Percentiles rank a stretch among this genome's conserved stretches.
These are phyloP conservation scores for Nerophis ophidion DNA, from an alignment of 2,113 vertebrate genomes.

Conservation along the genomic window DNA sequence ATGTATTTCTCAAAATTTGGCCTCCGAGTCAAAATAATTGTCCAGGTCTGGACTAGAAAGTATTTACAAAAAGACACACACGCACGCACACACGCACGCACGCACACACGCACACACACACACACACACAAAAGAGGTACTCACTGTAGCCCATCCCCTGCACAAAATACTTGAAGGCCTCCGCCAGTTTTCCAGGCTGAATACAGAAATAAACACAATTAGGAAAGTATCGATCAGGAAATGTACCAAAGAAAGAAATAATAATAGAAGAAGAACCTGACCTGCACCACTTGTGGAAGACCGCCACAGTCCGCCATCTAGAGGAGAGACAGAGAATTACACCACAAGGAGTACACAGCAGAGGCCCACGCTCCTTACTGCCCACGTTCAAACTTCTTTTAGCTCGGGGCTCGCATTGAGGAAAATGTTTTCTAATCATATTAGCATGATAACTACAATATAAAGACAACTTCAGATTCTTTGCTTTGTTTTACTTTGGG, in stretches of 20 bases:
- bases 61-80: not conserved
- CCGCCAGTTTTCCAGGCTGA: slow-evolving; percentile 74
- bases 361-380: too few species aligned
- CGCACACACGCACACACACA: not conserved
- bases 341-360: not conserved
- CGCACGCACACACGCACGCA: slow-evolving; percentile 11
- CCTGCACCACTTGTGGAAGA: slow-evolving; percentile 92
- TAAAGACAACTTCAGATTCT: too few species aligned
- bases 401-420: too few species aligned
- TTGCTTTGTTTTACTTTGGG: too few species aligned
- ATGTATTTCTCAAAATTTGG: too few species aligned
- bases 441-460: too few species aligned
- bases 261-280: slow-evolving; percentile 36
- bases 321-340: slow-evolving; percentile 35
- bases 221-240: not conserved
- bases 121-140: slow-evolving; percentile 39
- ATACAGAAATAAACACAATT: not conserved
- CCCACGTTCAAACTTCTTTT: too few species aligned
- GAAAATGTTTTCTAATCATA: too few species aligned
- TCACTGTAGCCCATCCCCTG: slow-evolving; percentile 81
- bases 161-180: slow-evolving; percentile 79
- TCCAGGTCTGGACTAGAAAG: too few species aligned
- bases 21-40: too few species aligned
- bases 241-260: not conserved
- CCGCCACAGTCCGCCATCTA: slow-evolving; percentile 97